phyloP scores from a whole-genome alignment of 2,888 invertebrate species.

The Camptogramma bilineatum region DNA sequence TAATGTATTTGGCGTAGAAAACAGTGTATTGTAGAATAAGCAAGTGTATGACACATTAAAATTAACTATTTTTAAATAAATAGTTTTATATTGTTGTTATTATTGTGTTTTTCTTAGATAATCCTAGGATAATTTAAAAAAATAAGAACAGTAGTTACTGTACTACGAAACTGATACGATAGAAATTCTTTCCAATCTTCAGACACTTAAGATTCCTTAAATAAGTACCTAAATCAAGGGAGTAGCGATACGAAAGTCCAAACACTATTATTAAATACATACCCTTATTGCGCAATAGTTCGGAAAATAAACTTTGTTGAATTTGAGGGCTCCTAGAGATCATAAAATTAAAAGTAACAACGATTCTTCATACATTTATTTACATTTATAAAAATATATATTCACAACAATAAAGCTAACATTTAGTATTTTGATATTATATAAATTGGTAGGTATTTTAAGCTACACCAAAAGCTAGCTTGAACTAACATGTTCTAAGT shows the following conservation, averaged over 20 bases:
- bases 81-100: conserved; percentile 33
- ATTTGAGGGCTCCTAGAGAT: no score
- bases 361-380: conserved; percentile 11
- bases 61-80: conserved; percentile 26
- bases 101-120: conserved; percentile 8
- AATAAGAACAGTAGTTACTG: no score
- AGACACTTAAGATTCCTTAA: no score
- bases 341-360: not conserved
- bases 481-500: not conserved
- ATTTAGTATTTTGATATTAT: conserved; percentile 7
- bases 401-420: conserved; percentile 7
- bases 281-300: no score
- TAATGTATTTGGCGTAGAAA: not conserved
- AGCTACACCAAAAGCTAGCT: not conserved
- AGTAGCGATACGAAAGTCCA: no score
- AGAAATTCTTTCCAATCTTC: not conserved
- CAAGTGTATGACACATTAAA: conserved; percentile 27
- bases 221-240: no score
- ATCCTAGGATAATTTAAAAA: no score
- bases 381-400: conserved; percentile 18
- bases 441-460: not conserved
- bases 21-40: conserved; percentile 29
- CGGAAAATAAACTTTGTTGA: no score
- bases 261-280: no score
- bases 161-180: no score